phyloP scores from a whole-genome alignment of 2,888 invertebrate genomes.

The Callosobruchus maculatus region DNA sequence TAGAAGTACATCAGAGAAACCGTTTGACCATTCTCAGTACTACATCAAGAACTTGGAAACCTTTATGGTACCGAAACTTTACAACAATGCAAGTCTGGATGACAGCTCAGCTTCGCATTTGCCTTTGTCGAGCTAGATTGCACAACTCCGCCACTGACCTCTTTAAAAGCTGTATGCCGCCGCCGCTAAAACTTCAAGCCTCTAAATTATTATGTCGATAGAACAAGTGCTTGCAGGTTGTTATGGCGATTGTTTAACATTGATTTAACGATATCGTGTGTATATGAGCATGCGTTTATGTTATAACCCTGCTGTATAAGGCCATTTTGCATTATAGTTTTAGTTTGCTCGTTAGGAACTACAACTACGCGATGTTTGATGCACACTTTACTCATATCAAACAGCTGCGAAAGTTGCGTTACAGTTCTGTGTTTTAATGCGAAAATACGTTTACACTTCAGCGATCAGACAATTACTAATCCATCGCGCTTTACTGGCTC shows the following conservation, averaged over 20 bases:
- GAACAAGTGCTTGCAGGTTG: constrained; percentile 24
- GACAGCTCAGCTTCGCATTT: too few relatives aligned
- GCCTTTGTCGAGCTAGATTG: too few relatives aligned
- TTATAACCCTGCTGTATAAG: background rate
- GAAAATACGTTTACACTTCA: too few relatives aligned
- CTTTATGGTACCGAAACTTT: too few relatives aligned
- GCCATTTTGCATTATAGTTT: background rate
- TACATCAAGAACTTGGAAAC: too few relatives aligned
- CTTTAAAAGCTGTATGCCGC: background rate
- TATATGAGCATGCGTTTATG: background rate
- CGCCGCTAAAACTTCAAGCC: constrained; percentile 9
- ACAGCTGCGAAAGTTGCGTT: too few relatives aligned
- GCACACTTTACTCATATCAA: background rate
- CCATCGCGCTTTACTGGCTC: too few relatives aligned
- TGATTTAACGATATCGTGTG: constrained; percentile 24
- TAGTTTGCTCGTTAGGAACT: background rate
- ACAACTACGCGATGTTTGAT: background rate
- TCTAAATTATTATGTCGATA: constrained; percentile 29
- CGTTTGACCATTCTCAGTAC: too few relatives aligned
- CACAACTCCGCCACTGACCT: background rate
- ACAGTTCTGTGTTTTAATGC: too few relatives aligned
- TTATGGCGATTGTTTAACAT: constrained; percentile 25
- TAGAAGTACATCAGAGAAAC: too few relatives aligned
- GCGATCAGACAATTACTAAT: too few relatives aligned
- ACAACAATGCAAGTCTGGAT: too few relatives aligned